A percentile compares a stretch with the other conserved stretches of the same genome.
These are phyloP conservation scores for Epizoanthus rinbou DNA, from an alignment of 92 coral and sea anemone genomes.

Conservation along the genomic window DNA sequence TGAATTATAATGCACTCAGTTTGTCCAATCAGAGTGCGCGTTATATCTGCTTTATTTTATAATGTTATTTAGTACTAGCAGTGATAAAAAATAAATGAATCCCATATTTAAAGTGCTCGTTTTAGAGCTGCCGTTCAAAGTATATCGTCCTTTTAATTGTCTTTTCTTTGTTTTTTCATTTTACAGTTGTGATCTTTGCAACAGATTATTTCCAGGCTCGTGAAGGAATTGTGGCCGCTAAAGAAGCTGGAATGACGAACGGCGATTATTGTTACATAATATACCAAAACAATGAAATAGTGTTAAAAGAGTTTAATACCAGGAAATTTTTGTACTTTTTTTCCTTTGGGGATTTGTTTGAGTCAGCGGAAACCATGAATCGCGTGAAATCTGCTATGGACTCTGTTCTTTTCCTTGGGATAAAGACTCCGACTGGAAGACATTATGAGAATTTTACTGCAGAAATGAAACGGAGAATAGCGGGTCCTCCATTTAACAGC, in stretches of 20 bases:
- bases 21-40: too few relatives aligned
- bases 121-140: too few relatives aligned
- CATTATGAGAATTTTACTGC: conserved; percentile 41
- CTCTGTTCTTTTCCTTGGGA: conserved; percentile 60
- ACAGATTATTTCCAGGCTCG: conserved; percentile 35
- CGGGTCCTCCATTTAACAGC: conserved; percentile 69
- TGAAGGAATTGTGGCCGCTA: conserved; percentile 62
- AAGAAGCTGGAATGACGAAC: conserved; percentile 62
- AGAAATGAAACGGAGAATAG: conserved; percentile 44
- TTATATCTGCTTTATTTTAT: too few relatives aligned
- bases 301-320: neutral
- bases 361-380: too few relatives aligned
- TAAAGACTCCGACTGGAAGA: conserved; percentile 57
- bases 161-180: neutral
- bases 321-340: conserved; percentile 52
- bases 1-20: too few relatives aligned
- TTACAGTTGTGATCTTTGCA: conserved; percentile 75
- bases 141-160: neutral
- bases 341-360: neutral
- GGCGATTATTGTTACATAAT: conserved; percentile 75
- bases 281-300: conserved; percentile 54
- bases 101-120: too few relatives aligned
- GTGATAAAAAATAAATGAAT: too few relatives aligned
- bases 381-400: conserved; percentile 46
- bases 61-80: too few relatives aligned